Base-by-base conservation (phyloP, 2,888 invertebrate genomes). In the Ectropis crepuscularia region DNA sequence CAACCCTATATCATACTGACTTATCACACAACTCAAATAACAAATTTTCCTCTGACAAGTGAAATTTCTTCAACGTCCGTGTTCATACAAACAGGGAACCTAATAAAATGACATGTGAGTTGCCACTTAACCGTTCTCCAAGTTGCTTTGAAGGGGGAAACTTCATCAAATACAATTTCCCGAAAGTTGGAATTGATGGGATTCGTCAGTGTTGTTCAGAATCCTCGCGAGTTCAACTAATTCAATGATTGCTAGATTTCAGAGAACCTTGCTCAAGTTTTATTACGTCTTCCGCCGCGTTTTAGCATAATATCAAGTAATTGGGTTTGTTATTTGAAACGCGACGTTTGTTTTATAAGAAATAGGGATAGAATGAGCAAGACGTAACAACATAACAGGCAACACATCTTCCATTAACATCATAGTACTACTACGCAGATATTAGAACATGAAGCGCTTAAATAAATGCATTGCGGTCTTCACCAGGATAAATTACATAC, bases 41-140 rank as follows among this genome's bases (percentile, higher is more conserved):
- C 45, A 7, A 28, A 55, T 12, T 57, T 51, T 46, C 51, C 5
- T 9, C 36, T 36, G 55, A 39, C 55, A 39, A 50, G 41, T 36
- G n/a, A 41, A 62, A 57, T 48, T 48, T 63, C 53, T 57, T 48
- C 57, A 53, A 8, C 47, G 37, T 36, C 43, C 48, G 41, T 43
- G 53, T 57, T 61, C 61, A 53, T 48, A 48, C 57, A 63, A 57
- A 63, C 53, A 43, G 57, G 9, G 57, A 63, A 63, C 53, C 47
- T 57, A 63, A 63, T 63, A 63, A 63, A 63, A 63, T 57, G 57
- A 53, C 62, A 63, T 57, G 62, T 53, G 62, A 63, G 62, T 63
- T 63, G 57, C 62, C 57, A 63, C 62, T 63, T 57, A 61, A 57
- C 57, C 47, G 53, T 45, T 57, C 53, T 46, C 41, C 42, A 28